phyloP scores from a whole-genome alignment of 1,140 invertebrate species.

The Brachionus plicatilis region DNA sequence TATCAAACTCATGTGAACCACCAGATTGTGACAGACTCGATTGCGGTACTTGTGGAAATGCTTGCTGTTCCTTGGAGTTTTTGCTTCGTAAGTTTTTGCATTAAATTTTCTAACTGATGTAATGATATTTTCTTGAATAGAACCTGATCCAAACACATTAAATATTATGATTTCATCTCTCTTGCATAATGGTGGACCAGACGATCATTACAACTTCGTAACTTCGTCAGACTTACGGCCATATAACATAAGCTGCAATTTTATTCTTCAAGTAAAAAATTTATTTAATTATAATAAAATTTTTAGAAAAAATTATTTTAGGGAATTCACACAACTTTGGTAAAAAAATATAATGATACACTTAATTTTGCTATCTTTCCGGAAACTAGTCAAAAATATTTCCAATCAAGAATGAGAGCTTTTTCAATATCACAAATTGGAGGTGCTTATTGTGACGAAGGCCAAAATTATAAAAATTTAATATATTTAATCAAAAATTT shows the following conservation, averaged over 20 bases:
- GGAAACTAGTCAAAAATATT: not conserved
- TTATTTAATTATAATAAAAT: not conserved
- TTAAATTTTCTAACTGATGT: not conserved
- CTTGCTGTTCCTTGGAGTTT: conserved; percentile 26
- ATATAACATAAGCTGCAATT: conserved; percentile 13
- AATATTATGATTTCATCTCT: conserved; percentile 12
- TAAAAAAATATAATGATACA: conserved; percentile 36
- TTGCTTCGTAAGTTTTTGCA: not conserved
- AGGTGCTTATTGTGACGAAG: conserved; percentile 34
- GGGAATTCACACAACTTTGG: conserved; percentile 39
- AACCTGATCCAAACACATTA: not conserved
- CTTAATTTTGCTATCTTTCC: conserved; percentile 32
- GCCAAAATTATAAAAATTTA: conserved; percentile 35
- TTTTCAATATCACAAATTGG: conserved; percentile 37
- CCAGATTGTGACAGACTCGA: conserved; percentile 38
- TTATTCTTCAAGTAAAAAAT: conserved; percentile 24
- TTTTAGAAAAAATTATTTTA: not conserved
- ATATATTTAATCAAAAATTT: conserved; percentile 1
- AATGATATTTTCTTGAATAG: not conserved
- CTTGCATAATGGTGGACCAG: conserved; percentile 2
- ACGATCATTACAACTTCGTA: not conserved
- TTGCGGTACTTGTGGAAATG: conserved; percentile 37
- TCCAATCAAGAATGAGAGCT: conserved; percentile 17
- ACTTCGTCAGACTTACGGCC: conserved; percentile 1
- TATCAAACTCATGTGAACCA: not conserved